A percentile compares a stretch with the other conserved stretches of the same genome.
Evolutionary conservation across 23 tunicate species (phyloP).

Genomic region (Phallusia fumigata): DNA sequence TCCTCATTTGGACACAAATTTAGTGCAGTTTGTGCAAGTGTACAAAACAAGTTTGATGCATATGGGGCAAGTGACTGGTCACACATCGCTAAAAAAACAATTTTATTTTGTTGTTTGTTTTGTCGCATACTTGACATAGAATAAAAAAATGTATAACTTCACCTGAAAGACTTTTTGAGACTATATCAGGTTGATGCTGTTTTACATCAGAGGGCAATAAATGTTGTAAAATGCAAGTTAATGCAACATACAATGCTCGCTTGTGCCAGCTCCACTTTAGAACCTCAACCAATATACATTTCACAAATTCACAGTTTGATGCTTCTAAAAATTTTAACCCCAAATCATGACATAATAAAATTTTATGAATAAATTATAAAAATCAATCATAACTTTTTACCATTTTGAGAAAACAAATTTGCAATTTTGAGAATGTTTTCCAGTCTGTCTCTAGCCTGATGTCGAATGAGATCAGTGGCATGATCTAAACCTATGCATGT

Average conservation of each 20-base stretch:
- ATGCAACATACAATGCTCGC: background rate
- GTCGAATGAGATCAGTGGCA: background rate
- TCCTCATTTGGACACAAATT: background rate
- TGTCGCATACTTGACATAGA: background rate
- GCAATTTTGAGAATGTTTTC: background rate
- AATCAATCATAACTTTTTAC: no score
- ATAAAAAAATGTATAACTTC: background rate
- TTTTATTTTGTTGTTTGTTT: no score
- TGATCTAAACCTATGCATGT: background rate
- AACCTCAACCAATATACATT: background rate
- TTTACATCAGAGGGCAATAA: background rate
- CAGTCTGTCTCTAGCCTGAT: background rate
- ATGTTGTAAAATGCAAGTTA: background rate
- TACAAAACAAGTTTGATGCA: background rate
- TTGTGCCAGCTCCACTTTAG: background rate
- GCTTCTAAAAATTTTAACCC: no score
- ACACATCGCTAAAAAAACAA: background rate
- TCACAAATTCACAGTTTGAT: background rate
- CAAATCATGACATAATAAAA: no score
- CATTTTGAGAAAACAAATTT: background rate
- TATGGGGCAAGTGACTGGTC: background rate
- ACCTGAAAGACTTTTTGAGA: background rate
- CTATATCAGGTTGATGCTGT: background rate
- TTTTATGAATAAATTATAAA: no score
- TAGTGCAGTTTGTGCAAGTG: background rate